Percentiles rank a stretch among this genome's conserved stretches.
Evolutionary conservation across 2,113 vertebrate genomes (phyloP).

Genomic region (Clarias batrachus): DNA sequence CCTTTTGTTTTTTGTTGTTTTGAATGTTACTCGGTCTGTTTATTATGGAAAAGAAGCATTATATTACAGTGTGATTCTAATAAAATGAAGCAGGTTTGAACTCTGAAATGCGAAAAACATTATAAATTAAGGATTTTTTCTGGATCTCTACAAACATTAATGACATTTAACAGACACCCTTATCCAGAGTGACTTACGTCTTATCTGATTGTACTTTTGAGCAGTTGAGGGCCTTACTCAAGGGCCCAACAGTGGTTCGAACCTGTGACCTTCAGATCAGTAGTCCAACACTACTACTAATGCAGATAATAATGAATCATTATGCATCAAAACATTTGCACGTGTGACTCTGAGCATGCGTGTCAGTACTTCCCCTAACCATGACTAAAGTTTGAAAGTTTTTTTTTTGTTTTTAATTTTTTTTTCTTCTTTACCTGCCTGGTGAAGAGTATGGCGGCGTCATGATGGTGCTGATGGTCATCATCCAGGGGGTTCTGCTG

Average conservation of each 20-base stretch:
- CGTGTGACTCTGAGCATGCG: neutral
- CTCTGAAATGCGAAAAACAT: neutral
- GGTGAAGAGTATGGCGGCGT: slow-evolving; percentile 97
- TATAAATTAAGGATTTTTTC: neutral
- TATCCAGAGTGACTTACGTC: too few species aligned
- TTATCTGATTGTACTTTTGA: too few species aligned
- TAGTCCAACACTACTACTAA: too few species aligned
- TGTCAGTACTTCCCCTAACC: too few species aligned
- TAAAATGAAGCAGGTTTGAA: neutral
- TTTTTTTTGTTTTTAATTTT: too few species aligned
- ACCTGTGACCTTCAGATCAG: too few species aligned
- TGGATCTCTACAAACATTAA: slow-evolving; percentile 36
- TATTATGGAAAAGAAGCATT: neutral
- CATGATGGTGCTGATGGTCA: slow-evolving; percentile 87
- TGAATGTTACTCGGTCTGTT: neutral
- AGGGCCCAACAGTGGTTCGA: too few species aligned
- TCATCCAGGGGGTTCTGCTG: slow-evolving; percentile 91
- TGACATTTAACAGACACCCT: too few species aligned
- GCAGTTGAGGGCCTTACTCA: too few species aligned
- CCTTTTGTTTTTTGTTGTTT: neutral
- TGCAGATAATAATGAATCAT: too few species aligned
- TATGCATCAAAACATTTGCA: neutral
- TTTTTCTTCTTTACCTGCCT: slow-evolving; percentile 83
- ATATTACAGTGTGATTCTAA: too few species aligned
- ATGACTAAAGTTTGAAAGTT: too few species aligned